These are phyloP conservation scores for Gadopsis marmoratus DNA, from an alignment of 2,797 vertebrate species.

Conservation along the genomic window DNA sequence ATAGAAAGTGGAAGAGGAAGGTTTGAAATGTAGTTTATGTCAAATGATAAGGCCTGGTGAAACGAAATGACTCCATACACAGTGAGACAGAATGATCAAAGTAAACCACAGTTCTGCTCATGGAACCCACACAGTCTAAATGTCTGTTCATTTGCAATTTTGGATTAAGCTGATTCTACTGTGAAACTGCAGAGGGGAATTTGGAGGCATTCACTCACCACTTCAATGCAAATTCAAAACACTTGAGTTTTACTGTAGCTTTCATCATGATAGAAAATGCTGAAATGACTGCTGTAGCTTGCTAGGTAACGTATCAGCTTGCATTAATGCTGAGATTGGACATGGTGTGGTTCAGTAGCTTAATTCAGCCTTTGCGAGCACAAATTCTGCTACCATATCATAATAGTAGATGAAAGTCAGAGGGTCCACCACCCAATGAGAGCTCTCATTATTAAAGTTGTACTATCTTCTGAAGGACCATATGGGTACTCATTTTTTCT, in stretches of 20 bases:
- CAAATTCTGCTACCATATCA: slow-evolving; percentile 71
- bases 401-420: slow-evolving; percentile 80
- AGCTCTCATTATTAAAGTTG: slow-evolving; percentile 78
- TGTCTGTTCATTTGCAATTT: slow-evolving; percentile 39
- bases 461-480: slow-evolving; percentile 75
- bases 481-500: slow-evolving; percentile 73
- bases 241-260: slow-evolving; percentile 68
- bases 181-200: slow-evolving; percentile 36
- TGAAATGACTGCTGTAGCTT: slow-evolving; percentile 68
- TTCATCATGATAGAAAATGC: slow-evolving; percentile 73
- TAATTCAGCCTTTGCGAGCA: slow-evolving; percentile 74
- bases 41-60: slow-evolving; percentile 3
- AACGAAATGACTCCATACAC: not conserved
- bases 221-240: slow-evolving; percentile 69
- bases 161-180: slow-evolving; percentile 29
- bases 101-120: slow-evolving; percentile 13
- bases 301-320: slow-evolving; percentile 72
- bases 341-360: slow-evolving; percentile 75
- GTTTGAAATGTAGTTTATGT: slow-evolving; percentile 19
- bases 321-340: slow-evolving; percentile 76
- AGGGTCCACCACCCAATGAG: slow-evolving; percentile 77
- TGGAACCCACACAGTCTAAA: slow-evolving; percentile 26
- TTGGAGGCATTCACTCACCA: slow-evolving; percentile 47
- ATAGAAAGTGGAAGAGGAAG: not conserved
- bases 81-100: slow-evolving; percentile 46